Evolutionary conservation across 2,113 vertebrate genomes (phyloP).

Genomic region (Henicopernis longicauda): DNA sequence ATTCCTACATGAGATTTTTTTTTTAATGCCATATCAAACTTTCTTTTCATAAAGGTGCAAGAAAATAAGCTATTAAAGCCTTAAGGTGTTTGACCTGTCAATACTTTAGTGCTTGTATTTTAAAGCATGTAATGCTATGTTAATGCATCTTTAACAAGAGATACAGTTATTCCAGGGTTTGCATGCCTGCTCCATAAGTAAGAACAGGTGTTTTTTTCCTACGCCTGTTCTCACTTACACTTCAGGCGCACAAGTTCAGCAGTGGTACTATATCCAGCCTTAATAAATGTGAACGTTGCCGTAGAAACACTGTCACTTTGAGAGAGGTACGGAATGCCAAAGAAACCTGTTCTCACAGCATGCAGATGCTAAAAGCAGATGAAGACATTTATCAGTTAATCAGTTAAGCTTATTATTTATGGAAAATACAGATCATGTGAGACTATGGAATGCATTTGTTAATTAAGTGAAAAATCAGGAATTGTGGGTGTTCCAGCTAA

Average conservation of each 20-base stretch:
- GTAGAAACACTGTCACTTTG: slow-evolving; percentile 28
- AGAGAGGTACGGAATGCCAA: background rate
- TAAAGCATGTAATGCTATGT: background rate
- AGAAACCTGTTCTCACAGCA: slow-evolving; percentile 19
- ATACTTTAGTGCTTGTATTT: background rate
- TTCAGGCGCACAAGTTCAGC: background rate
- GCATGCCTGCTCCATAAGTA: background rate
- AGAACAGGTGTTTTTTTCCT: slow-evolving; percentile 25
- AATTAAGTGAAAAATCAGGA: slow-evolving; percentile 46
- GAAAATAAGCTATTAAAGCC: background rate
- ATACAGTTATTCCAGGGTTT: background rate
- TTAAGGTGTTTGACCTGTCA: background rate
- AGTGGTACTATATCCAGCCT: slow-evolving; percentile 7
- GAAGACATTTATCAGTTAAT: slow-evolving; percentile 47
- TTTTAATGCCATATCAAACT: background rate
- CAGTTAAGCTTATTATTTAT: slow-evolving; percentile 42
- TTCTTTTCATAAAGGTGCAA: background rate
- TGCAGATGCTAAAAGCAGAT: slow-evolving; percentile 49
- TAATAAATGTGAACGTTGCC: slow-evolving; percentile 40
- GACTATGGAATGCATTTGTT: slow-evolving; percentile 18
- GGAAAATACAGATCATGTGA: background rate
- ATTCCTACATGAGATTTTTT: background rate
- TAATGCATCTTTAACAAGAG: background rate
- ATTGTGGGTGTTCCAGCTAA: background rate
- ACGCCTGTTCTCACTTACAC: slow-evolving; percentile 24